These are phyloP conservation scores for Antedon bifida DNA, from an alignment of 35 echinoderm and acorn worm genomes.

Conservation along the genomic window DNA sequence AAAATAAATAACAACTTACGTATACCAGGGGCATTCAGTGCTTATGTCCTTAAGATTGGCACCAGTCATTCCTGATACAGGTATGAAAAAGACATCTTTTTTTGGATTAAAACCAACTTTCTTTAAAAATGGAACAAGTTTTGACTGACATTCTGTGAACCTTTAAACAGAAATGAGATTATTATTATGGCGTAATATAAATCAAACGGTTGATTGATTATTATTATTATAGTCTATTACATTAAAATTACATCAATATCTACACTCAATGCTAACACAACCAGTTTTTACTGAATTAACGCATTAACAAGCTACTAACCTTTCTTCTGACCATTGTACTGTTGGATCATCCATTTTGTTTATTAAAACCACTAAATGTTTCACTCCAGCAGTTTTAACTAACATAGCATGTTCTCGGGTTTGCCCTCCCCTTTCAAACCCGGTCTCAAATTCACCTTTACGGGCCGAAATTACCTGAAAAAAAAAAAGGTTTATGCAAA, in stretches of 20 bases:
- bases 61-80: conserved; percentile 94
- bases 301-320: conserved; percentile 15
- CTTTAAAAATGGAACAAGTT: conserved; percentile 79
- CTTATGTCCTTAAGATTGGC: conserved; percentile 55
- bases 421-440: conserved; percentile 93
- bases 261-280: too few species aligned
- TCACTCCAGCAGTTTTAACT: conserved; percentile 91
- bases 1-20: conserved; percentile 13
- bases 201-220: not conserved
- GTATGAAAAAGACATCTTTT: conserved; percentile 93
- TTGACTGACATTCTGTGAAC: conserved; percentile 70
- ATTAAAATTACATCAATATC: not conserved
- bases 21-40: conserved; percentile 68
- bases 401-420: conserved; percentile 95
- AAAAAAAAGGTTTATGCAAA: not conserved
- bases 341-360: conserved; percentile 99
- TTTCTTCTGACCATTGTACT: conserved; percentile 68
- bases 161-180: conserved; percentile 12
- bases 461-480: conserved; percentile 82
- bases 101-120: conserved; percentile 88
- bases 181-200: too few species aligned
- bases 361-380: conserved; percentile 91
- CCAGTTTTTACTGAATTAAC: too few species aligned
- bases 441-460: conserved; percentile 99
- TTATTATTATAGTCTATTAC: too few species aligned